Conservation (phyloP, 2,888 invertebrate genomes). For the Luperina testacea region DNA sequence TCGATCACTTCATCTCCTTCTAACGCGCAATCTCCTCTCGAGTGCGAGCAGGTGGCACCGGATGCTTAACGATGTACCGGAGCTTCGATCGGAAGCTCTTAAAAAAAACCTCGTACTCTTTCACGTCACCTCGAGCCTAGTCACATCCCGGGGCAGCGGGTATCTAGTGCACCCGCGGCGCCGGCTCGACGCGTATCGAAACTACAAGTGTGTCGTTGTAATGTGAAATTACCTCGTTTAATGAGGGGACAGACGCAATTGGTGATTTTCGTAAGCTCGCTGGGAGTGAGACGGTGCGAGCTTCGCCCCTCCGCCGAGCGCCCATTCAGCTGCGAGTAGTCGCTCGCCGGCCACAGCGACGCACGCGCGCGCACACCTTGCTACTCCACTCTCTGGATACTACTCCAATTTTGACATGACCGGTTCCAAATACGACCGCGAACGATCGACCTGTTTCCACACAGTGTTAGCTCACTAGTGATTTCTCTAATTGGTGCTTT, state of each 20-base stretch:
- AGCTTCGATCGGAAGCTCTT: constrained; percentile 86
- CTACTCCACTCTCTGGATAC: constrained; percentile 77
- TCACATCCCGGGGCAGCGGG: constrained; percentile 65
- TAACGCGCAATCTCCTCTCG: constrained; percentile 84
- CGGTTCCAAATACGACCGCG: constrained; percentile 80
- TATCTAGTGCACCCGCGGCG: constrained; percentile 65
- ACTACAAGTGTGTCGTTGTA: constrained; percentile 73
- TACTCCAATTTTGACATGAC: constrained; percentile 81
- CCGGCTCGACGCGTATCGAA: constrained; percentile 63
- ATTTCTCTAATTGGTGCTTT: constrained; percentile 86
- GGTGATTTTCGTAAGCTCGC: constrained; percentile 88
- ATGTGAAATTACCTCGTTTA: constrained; percentile 74
- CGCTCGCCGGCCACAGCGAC: constrained; percentile 87
- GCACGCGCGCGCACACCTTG: constrained; percentile 86
- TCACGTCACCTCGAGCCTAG: constrained; percentile 72
- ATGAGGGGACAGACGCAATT: constrained; percentile 85
- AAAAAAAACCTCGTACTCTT: constrained; percentile 80
- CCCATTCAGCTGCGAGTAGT: constrained; percentile 86
- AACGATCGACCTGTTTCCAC: constrained; percentile 79
- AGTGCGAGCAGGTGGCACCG: constrained; percentile 89
- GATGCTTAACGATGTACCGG: constrained; percentile 83
- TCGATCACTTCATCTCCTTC: constrained; percentile 89
- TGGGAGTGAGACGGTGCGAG: constrained; percentile 85
- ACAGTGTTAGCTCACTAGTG: constrained; percentile 84
- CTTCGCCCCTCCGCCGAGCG: constrained; percentile 89